phyloP scores from a whole-genome alignment of 2,797 vertebrate genomes.

The Melanotaenia trifasciata region DNA sequence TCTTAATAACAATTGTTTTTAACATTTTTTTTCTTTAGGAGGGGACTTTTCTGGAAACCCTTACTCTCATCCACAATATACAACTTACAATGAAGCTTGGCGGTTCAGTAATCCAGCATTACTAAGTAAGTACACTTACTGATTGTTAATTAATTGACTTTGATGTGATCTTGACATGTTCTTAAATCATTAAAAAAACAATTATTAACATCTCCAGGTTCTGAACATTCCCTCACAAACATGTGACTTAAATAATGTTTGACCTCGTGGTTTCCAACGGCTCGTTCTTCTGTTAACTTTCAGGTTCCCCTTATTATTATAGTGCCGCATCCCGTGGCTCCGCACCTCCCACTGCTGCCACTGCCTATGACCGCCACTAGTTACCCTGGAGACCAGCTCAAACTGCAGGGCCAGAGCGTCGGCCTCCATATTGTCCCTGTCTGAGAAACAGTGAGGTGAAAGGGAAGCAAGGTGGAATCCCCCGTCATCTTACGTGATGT shows the following conservation, averaged over 20 bases:
- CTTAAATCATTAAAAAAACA: neutral
- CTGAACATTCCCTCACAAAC: conserved; percentile 7
- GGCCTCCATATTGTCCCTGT: conserved; percentile 97
- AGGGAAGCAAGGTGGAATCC: conserved; percentile 82
- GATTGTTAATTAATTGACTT: neutral
- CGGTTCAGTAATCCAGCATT: conserved; percentile 99
- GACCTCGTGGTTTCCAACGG: conserved; percentile 92
- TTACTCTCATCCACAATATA: conserved; percentile 99
- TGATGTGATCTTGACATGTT: neutral
- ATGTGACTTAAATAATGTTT: conserved; percentile 79
- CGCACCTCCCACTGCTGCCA: conserved; percentile 99
- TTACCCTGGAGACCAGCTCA: conserved; percentile 98
- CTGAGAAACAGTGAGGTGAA: conserved; percentile 88
- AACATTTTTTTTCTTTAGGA: conserved; percentile 81
- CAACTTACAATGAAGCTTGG: conserved; percentile 99
- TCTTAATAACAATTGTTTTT: conserved; percentile 36
- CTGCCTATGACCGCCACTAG: conserved; percentile 99
- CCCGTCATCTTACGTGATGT: conserved; percentile 55
- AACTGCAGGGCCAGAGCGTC: conserved; percentile 95
- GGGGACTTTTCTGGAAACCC: conserved; percentile 99
- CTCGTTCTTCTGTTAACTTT: conserved; percentile 99
- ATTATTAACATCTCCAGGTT: neutral
- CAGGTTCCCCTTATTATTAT: conserved; percentile 99
- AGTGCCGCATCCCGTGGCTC: conserved; percentile 99
- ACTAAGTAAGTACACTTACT: conserved; percentile 91